A percentile compares a stretch with the other conserved stretches of the same genome.
Evolutionary conservation across 2,888 invertebrate genomes (phyloP).

Genomic region (Luffia ferchaultella): DNA sequence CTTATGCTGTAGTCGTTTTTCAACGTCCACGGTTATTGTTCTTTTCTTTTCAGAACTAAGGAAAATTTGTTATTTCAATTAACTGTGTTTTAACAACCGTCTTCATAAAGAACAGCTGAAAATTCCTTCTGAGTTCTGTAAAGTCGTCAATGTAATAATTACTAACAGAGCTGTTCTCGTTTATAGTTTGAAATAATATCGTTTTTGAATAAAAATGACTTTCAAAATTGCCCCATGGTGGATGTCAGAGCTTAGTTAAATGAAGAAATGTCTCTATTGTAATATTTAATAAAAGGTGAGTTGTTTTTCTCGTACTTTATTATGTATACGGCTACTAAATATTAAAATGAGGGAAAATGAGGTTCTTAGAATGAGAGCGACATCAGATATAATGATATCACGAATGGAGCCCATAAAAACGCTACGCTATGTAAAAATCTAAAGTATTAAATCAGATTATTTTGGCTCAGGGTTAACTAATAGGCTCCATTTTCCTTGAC

Average conservation of each 20-base stretch:
- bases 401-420: background rate
- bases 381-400: background rate
- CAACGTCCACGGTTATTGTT: too few relatives aligned
- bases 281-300: background rate
- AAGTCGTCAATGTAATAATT: too few relatives aligned
- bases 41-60: background rate
- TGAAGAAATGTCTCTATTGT: background rate
- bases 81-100: background rate
- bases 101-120: background rate
- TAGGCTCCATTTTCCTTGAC: too few relatives aligned
- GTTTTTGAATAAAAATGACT: too few relatives aligned
- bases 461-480: too few relatives aligned
- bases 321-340: background rate
- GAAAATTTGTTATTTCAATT: background rate
- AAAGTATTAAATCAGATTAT: background rate
- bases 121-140: background rate
- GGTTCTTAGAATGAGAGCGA: background rate
- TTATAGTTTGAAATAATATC: too few relatives aligned
- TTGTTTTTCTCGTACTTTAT: background rate
- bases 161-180: too few relatives aligned
- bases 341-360: background rate
- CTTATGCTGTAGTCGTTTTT: too few relatives aligned
- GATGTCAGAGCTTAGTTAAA: background rate
- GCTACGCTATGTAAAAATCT: background rate
- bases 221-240: too few relatives aligned